Base-by-base conservation (phyloP, 2,888 invertebrate species). In the Coleophora deauratella region DNA sequence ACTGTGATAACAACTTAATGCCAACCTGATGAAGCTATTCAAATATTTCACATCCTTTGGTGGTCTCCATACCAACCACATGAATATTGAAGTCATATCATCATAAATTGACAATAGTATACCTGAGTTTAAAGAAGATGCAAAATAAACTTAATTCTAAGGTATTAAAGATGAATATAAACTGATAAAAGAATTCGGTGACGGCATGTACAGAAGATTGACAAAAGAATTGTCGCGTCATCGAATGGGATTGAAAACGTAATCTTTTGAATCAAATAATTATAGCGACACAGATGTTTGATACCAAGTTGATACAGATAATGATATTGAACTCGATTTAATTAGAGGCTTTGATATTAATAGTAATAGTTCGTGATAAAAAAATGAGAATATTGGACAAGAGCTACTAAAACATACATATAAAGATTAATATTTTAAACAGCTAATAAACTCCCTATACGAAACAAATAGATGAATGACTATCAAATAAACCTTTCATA, bases 191-290 rank as follows among this genome's bases (percentile, higher is more conserved):
- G 7, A 3, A 7, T 12, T 34, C 34, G 30, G 11, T 9, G 14
- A 15, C 10, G 7, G n/a, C 11, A 15, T 33, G 14, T 36, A 15
- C 21, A 47, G 40, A 46, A 43, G 45, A 53, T 48, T 46, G 64
- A 68, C 66, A 68, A 66, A 60, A 57, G 63, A 66, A 53, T 48
- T 55, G 63, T 51, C 57, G 44, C 56, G 67, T 74, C 73, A 75
- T 72, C 52, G 45, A 39, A 49, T 51, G 47, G 50, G 56, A 61
- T 62, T 55, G 48, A 52, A 57, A 59, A 55, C 43, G 43, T 37
- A 54, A 45, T 45, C 45, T 48, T 42, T 27, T 40, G 46, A 50
- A 27, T 44, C 31, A 6, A 21, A 46, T 46, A 46, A 49, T 41
- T 35, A 41, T 41, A 1, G 9, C 44, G 39, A 46, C 44, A 44